Base-by-base conservation (phyloP, 2,888 invertebrate species). In the Ferdinandea cuprea region DNA sequence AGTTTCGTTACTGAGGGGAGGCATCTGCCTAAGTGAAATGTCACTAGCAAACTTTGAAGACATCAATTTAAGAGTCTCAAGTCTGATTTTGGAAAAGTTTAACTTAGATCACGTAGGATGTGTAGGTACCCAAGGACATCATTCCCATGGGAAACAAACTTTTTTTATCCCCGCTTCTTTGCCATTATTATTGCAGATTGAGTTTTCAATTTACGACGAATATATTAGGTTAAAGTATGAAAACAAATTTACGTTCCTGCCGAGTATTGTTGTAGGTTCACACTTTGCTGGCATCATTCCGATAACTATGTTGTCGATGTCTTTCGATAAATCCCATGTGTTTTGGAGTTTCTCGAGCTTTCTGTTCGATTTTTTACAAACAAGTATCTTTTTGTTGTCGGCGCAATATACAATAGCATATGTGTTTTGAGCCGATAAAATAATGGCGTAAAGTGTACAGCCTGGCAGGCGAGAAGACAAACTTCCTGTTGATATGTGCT, bases 401-500 rank as follows among this genome's bases (percentile, higher is more conserved):
- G 61, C 40, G 32, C 69, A 30, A 8, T 50, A 25, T 9, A 30
- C 11, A 13, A 80, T 54, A 72, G 71, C 77, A 77, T n/a, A n/a
- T 83, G 83, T 83, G 83, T 77, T 81, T 77, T 35, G 77, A 50
- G 68, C 72, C 72, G 66, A 77, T 72, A 83, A 83, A 83, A 83
- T 83, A 83, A 77, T 83, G 76, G 77, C 77, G 72, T 68, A 72
- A 83, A 83, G 66, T 77, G 77, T 83, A 71, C 52, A 59, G 81
- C 71, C 66, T 76, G 77, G 72, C 72, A 83, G 77, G 77, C 83
- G 66, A 73, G 72, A 77, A 83, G 83, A 72, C 83, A 72, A 68
- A 83, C 83, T 83, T 83, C 83, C 83, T 83, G 83, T 83, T 83
- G 83, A 83, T 83, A 83, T 83, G 77, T 81, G 71, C 63, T 35